Base-by-base conservation (phyloP, 2,797 vertebrate species). In the Cryptoprocta ferox region DNA sequence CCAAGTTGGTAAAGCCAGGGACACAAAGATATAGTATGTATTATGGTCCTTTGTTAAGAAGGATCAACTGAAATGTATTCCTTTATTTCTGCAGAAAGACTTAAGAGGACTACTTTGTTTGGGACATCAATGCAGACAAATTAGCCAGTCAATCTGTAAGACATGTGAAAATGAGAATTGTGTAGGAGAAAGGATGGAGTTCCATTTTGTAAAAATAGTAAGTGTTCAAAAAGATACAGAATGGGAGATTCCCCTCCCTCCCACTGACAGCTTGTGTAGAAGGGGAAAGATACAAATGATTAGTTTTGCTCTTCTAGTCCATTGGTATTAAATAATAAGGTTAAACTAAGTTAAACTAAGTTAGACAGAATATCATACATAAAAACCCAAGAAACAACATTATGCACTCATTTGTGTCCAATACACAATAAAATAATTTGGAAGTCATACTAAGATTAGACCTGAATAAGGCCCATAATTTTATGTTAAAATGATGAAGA, bases 321-420 rank as follows among this genome's bases (percentile, higher is more conserved):
- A 81, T 83, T 37, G 88, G 26, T 78, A 63, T 88, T 89, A 80
- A 91, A 59, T 61, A 59, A 68, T 50, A 76, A 94, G 18, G 5
- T 87, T 92, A 86, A 97, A 93, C 28, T 80, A 63, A 89, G 56
- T 87, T 92, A 86, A 97, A 93, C 28, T 83, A 61, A 89, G 63
- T 39, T 56, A 76, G 93, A 16, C 8, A 56, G 45, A 84, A 88
- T 78, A 78, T 48, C 86, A 19, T 45, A 28, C 28, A 75, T 92
- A 70, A 85, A 84, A 65, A 86, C 65, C 26, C 42, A 89, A 89
- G 68, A 91, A 93, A 86, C 45, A 94, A 28, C 18, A 50, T 91
- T 59, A 56, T 42, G 15, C 42, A 76, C 42, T 96, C 88, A 80
- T 84, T 66, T 95, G 32, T 88, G 70, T 90, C 79, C 93, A 86